phyloP scores from a whole-genome alignment of 2,888 invertebrate genomes.

The Graphium colonna region DNA sequence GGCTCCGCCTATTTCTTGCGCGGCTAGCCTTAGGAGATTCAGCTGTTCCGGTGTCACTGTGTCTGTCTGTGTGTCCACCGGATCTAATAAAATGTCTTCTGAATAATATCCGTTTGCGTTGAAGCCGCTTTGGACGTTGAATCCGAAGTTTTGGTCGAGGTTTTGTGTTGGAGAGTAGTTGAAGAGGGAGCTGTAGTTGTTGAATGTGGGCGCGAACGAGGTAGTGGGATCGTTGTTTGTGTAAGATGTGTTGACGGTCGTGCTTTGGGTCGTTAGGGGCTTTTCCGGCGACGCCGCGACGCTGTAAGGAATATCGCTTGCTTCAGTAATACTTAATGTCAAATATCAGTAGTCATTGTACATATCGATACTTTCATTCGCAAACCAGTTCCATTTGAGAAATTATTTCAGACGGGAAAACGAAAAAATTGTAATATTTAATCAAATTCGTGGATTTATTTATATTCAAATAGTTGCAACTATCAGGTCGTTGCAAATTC shows the following conservation, averaged over 20 bases:
- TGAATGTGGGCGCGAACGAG: slow-evolving; percentile 45
- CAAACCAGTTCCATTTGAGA: no score
- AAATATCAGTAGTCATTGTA: not conserved
- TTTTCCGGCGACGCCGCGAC: slow-evolving; percentile 64
- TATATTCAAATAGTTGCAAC: no score
- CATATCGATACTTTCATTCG: not conserved
- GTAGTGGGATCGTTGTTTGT: slow-evolving; percentile 51
- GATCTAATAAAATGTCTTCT: no score
- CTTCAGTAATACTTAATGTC: not conserved
- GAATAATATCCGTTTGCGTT: slow-evolving; percentile 47
- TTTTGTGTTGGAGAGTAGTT: slow-evolving; percentile 50
- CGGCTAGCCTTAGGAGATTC: slow-evolving; percentile 69
- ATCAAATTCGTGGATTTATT: no score
- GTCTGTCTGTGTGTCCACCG: slow-evolving; percentile 49
- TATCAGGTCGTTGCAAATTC: no score
- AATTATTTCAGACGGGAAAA: no score
- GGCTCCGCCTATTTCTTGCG: slow-evolving; percentile 73
- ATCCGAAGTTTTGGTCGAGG: slow-evolving; percentile 58
- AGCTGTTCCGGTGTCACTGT: slow-evolving; percentile 66
- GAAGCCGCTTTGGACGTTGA: slow-evolving; percentile 57
- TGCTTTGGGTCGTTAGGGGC: slow-evolving; percentile 47
- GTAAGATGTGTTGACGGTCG: slow-evolving; percentile 45
- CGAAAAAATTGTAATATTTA: no score
- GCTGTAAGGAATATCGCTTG: slow-evolving; percentile 39
- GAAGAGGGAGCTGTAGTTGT: slow-evolving; percentile 45